These are phyloP conservation scores for Tinea pellionella DNA, from an alignment of 2,888 invertebrate genomes.

Conservation along the genomic window DNA sequence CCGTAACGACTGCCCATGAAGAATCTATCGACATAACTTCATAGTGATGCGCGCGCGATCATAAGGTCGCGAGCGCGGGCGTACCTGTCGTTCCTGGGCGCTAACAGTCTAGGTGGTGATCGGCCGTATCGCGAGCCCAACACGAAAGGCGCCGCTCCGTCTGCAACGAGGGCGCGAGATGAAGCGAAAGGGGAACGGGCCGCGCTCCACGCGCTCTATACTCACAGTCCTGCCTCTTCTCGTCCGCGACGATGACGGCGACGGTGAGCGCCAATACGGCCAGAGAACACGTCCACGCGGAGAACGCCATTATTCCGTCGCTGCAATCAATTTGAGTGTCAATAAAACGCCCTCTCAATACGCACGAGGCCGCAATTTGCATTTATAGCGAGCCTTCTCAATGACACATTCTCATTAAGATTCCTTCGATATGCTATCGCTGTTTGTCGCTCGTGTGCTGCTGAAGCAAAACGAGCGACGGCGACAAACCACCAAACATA, in stretches of 20 bases:
- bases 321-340: too few species aligned
- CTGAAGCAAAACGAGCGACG: too few species aligned
- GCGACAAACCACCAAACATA: too few species aligned
- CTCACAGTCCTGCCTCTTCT: not conserved
- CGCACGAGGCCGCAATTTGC: too few species aligned
- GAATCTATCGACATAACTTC: slow-evolving; percentile 23
- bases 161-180: too few species aligned
- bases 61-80: not conserved
- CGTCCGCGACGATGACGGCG: not conserved
- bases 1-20: slow-evolving; percentile 46
- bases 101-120: slow-evolving; percentile 36
- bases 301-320: too few species aligned
- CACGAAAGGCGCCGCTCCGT: slow-evolving; percentile 48
- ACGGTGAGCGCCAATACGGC: not conserved
- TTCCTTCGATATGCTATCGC: too few species aligned
- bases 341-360: too few species aligned
- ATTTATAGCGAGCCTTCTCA: too few species aligned
- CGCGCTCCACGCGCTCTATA: not conserved
- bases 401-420: too few species aligned
- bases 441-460: too few species aligned
- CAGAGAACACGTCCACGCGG: not conserved
- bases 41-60: not conserved
- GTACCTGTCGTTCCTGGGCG: slow-evolving; percentile 47
- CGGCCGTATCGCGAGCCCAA: slow-evolving; percentile 52
- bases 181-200: too few species aligned